Conservation (phyloP, 2,888 invertebrate species). For the Yponomeuta cagnagella region DNA sequence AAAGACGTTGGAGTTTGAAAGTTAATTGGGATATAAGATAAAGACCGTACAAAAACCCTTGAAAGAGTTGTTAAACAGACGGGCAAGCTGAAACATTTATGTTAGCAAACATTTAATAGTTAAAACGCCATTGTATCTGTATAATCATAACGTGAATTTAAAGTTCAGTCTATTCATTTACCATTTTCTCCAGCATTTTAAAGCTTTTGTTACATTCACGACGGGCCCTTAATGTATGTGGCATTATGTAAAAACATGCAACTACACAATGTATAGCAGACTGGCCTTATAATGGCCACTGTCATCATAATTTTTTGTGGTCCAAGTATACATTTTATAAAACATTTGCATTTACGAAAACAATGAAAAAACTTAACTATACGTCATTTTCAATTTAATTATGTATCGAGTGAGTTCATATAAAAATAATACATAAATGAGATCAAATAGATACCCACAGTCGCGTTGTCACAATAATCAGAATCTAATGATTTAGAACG, state of each 20-base stretch:
- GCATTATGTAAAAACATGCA: not conserved
- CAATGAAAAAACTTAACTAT: conserved; percentile 25
- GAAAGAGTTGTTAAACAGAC: not conserved
- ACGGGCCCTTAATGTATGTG: conserved; percentile 17
- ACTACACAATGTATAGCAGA: not conserved
- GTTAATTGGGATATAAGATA: not conserved
- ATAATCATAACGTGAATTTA: conserved; percentile 64
- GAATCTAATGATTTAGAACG: conserved; percentile 36
- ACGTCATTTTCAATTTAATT: conserved; percentile 33
- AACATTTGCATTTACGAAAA: not conserved
- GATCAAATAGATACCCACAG: conserved; percentile 56
- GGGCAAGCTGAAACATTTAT: not conserved
- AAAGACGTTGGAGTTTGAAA: not conserved
- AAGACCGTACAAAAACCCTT: not conserved
- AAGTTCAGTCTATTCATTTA: conserved; percentile 69
- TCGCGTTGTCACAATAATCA: conserved; percentile 38
- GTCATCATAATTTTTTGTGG: conserved; percentile 39
- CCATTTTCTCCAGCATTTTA: conserved; percentile 59
- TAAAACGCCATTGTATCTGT: conserved; percentile 57
- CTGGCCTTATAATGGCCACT: conserved; percentile 29
- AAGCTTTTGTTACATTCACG: conserved; percentile 53
- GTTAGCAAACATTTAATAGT: not conserved
- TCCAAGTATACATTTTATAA: conserved; percentile 35
- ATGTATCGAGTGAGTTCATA: conserved; percentile 33
- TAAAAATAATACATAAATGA: conserved; percentile 60